phyloP scores from a whole-genome alignment of 2,888 invertebrate species.

The Mactromeris polynyma region DNA sequence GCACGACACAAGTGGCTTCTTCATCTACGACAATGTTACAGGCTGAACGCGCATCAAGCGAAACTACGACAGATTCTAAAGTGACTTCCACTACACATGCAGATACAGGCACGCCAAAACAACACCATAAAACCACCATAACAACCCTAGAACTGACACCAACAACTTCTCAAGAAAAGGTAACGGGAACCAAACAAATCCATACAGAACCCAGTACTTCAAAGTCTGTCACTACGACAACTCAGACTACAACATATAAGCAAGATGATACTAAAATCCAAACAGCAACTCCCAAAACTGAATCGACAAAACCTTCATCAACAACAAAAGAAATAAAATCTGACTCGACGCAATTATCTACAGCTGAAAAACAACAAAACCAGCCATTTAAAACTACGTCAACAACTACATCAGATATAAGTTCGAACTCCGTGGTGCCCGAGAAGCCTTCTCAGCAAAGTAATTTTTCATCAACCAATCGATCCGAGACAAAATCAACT shows the following conservation, averaged over 20 bases:
- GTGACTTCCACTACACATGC: not conserved
- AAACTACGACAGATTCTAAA: not conserved
- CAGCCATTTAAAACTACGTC: no score
- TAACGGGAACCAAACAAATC: not conserved
- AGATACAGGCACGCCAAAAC: not conserved
- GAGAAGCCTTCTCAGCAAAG: not conserved
- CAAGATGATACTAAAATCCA: not conserved
- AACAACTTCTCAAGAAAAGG: not conserved
- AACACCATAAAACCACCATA: not conserved
- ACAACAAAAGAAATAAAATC: not conserved
- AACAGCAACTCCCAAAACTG: not conserved
- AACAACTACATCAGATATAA: no score
- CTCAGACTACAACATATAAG: not conserved
- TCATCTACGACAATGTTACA: not conserved
- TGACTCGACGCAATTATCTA: not conserved
- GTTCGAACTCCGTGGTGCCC: not conserved
- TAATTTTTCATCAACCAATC: not conserved
- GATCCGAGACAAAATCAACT: not conserved
- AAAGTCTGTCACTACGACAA: not conserved
- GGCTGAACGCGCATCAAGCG: not conserved
- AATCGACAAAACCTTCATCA: not conserved
- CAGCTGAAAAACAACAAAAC: not conserved
- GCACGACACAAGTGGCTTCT: not conserved
- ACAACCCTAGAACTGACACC: not conserved
- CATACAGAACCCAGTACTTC: not conserved